Conservation (phyloP, 2,888 invertebrate genomes). For the Magallana nippona region DNA sequence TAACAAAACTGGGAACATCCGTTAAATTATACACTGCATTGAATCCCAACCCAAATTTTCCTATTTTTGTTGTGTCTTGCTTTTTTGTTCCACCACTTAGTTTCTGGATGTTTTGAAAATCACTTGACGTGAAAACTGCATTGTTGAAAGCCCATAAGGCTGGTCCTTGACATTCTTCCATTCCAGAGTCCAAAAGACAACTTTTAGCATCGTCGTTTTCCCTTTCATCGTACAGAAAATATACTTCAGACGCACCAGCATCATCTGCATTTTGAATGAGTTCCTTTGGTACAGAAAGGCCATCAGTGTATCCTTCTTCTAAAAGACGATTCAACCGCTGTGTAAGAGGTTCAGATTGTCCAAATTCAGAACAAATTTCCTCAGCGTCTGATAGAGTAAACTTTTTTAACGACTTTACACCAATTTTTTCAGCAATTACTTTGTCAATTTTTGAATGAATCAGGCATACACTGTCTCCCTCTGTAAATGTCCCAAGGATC, state of each 20-base stretch:
- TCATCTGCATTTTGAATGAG: slow-evolving; percentile 76
- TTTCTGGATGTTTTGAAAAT: slow-evolving; percentile 69
- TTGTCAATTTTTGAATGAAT: slow-evolving; percentile 60
- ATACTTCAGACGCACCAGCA: slow-evolving; percentile 68
- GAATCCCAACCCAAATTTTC: slow-evolving; percentile 75
- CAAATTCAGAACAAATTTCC: slow-evolving; percentile 55
- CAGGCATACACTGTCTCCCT: slow-evolving; percentile 54
- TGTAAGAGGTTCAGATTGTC: slow-evolving; percentile 72
- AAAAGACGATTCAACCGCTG: slow-evolving; percentile 64
- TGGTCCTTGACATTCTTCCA: slow-evolving; percentile 72
- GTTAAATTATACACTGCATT: slow-evolving; percentile 75
- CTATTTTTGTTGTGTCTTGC: slow-evolving; percentile 67
- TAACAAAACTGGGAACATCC: slow-evolving; percentile 75
- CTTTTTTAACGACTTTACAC: slow-evolving; percentile 63
- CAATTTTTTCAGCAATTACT: slow-evolving; percentile 58
- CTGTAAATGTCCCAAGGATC: slow-evolving; percentile 7
- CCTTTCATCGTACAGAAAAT: slow-evolving; percentile 74
- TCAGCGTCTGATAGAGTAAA: slow-evolving; percentile 33
- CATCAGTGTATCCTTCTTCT: slow-evolving; percentile 70
- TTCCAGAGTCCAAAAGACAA: slow-evolving; percentile 63
- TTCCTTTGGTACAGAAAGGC: slow-evolving; percentile 72
- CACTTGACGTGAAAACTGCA: slow-evolving; percentile 66
- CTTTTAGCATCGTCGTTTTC: slow-evolving; percentile 58
- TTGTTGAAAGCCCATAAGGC: slow-evolving; percentile 74
- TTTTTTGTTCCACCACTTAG: slow-evolving; percentile 73